A percentile compares a stretch with the other conserved stretches of the same genome.
phyloP scores from a whole-genome alignment of 64 coral and sea anemone species.

The Actinia tenebrosa region DNA sequence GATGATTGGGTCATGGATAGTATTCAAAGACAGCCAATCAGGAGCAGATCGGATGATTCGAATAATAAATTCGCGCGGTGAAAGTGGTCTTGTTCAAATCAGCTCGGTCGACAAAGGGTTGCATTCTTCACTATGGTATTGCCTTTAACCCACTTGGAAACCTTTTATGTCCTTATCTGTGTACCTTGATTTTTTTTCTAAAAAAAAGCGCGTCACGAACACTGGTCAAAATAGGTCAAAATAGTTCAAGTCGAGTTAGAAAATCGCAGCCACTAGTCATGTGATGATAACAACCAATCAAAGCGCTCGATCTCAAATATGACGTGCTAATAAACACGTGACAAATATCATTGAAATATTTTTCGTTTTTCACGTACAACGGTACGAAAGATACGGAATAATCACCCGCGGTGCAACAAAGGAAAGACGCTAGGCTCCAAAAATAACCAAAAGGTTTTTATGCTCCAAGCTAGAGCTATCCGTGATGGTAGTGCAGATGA shows the following conservation, averaged over 20 bases:
- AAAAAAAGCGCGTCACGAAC: not conserved
- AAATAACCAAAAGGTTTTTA: too few species aligned
- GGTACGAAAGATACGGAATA: not conserved
- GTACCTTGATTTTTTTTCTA: not conserved
- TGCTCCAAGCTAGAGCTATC: not conserved
- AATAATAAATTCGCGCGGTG: constrained; percentile 7
- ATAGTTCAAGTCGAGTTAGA: not conserved
- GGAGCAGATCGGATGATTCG: constrained; percentile 6
- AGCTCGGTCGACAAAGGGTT: not conserved
- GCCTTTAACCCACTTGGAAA: not conserved
- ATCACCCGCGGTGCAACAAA: not conserved
- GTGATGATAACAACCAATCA: not conserved
- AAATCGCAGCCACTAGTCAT: not conserved
- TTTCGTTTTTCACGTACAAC: not conserved
- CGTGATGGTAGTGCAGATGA: not conserved
- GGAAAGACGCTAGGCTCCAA: too few species aligned
- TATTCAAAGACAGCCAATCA: constrained; percentile 56
- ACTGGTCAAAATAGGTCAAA: not conserved
- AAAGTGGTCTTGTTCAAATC: not conserved
- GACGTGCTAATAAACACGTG: not conserved
- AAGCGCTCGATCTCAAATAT: not conserved
- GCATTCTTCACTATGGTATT: not conserved
- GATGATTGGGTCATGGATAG: constrained; percentile 79
- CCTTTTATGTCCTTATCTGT: not conserved
- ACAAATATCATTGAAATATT: not conserved